Evolutionary conservation across 2,888 invertebrate species (phyloP), one percentile per base, ranked within the genome.

Genomic region (Microchrysa polita): DNA sequence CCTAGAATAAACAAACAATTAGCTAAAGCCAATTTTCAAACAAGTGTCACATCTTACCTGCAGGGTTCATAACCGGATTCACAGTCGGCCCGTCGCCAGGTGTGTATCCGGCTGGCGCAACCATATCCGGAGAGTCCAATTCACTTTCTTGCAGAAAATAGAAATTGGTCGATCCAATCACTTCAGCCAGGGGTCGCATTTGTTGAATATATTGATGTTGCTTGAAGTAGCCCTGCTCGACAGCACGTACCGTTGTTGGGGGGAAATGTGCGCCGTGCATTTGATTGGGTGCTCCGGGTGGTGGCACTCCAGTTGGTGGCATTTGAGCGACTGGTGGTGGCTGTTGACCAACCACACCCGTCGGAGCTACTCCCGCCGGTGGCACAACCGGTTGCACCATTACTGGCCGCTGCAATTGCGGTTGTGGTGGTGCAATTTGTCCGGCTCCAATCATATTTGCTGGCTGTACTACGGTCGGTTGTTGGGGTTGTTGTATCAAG

Each of bases 141-240:
- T 96, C 96, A 22, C 96, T 96, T 81, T 97, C 96, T 87, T 97
- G 95, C 73, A 96, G 88, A 83, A 93, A 93, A 83, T 89, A 92
- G 84, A 93, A 93, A 82, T 91, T 92, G 74, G 92, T 92, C 7
- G 90, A 88, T 34, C 92, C 92, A 78, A 93, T 90, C 40, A 93
- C 91, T 80, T 93, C 93, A 12, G 92, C 88, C 76, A 93, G 88
- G 2, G 93, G 92, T 75, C 89, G 86, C 80, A 83, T 79, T 80
- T 87, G 88, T 72, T 88, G 86, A 7, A 87, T 86, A 78, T 88
- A 88, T 78, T 88, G 88, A 74, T 87, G 87, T 73, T 87, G 87
- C 5, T 89, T 86, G 78, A 89, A 90, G 78, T 88, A 90, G n/a
- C 87, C 88, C 79, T 89, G 88, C 78, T 90, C 90, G 7, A 90